phyloP scores from a whole-genome alignment of 2,888 invertebrate species.

The Fabriciana adippe region DNA sequence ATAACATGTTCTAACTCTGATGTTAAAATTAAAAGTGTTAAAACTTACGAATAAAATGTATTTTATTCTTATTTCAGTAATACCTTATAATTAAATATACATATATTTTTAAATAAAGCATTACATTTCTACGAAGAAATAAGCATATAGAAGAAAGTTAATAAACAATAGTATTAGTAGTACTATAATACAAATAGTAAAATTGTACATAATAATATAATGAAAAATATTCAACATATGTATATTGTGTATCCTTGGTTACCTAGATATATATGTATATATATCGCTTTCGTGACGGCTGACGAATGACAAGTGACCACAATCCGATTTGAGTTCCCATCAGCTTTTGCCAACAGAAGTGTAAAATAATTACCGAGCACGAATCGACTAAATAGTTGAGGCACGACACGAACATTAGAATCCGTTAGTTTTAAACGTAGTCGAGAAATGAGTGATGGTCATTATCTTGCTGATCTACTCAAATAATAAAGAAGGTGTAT shows the following conservation, averaged over 20 bases:
- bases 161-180: too few species aligned
- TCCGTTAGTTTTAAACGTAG: constrained; percentile 59
- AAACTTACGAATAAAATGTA: too few species aligned
- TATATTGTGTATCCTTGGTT: background rate
- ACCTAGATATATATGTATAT: constrained; percentile 3
- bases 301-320: constrained; percentile 61
- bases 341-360: constrained; percentile 60
- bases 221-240: background rate
- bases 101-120: too few species aligned
- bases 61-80: too few species aligned
- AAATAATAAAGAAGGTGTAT: background rate
- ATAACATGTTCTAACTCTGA: too few species aligned
- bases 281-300: constrained; percentile 41
- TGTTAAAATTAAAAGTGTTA: too few species aligned
- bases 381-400: constrained; percentile 65
- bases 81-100: too few species aligned
- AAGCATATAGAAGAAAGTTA: too few species aligned
- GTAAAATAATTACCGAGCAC: constrained; percentile 61
- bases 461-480: constrained; percentile 3
- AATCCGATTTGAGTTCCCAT: constrained; percentile 62
- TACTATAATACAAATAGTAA: too few species aligned
- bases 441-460: constrained; percentile 36
- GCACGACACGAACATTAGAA: constrained; percentile 64
- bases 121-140: too few species aligned
- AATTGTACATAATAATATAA: too few species aligned